Conservation (phyloP, 2,888 invertebrate species). For the Dynastes maya region DNA sequence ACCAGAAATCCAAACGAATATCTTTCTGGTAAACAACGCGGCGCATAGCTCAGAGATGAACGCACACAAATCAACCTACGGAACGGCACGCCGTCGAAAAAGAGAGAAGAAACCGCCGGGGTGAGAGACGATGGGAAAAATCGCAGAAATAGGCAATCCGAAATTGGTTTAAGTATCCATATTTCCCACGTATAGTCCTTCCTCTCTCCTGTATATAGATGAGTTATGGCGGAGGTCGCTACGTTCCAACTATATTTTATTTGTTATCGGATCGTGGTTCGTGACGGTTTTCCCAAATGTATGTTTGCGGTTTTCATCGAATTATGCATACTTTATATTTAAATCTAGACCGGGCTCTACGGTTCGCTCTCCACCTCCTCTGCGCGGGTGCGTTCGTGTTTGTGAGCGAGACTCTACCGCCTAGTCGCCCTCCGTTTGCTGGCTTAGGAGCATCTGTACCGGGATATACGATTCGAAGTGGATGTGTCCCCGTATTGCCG, state of each 20-base stretch:
- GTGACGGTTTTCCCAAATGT: slow-evolving; percentile 70
- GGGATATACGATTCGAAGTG: neutral
- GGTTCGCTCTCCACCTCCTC: slow-evolving; percentile 16
- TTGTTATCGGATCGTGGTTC: slow-evolving; percentile 70
- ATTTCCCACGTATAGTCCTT: slow-evolving; percentile 66
- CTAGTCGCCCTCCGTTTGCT: neutral
- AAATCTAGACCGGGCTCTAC: slow-evolving; percentile 51
- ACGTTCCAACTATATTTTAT: slow-evolving; percentile 71
- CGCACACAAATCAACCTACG: neutral
- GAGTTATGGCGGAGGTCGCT: slow-evolving; percentile 69
- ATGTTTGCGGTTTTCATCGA: slow-evolving; percentile 68
- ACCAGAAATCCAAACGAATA: neutral
- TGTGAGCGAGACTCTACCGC: neutral
- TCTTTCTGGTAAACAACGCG: slow-evolving; percentile 7
- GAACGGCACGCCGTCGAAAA: neutral
- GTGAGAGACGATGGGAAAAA: slow-evolving; percentile 8
- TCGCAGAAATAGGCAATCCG: slow-evolving; percentile 52
- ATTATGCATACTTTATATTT: slow-evolving; percentile 65
- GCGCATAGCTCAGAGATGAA: neutral
- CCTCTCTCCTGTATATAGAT: slow-evolving; percentile 65
- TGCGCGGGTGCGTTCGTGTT: neutral
- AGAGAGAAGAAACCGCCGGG: neutral
- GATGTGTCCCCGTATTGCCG: neutral
- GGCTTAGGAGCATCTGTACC: neutral
- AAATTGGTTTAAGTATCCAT: slow-evolving; percentile 68